Conservation (phyloP, 2,797 vertebrate species). For the Lepidocolaptes lacrymiger region DNA sequence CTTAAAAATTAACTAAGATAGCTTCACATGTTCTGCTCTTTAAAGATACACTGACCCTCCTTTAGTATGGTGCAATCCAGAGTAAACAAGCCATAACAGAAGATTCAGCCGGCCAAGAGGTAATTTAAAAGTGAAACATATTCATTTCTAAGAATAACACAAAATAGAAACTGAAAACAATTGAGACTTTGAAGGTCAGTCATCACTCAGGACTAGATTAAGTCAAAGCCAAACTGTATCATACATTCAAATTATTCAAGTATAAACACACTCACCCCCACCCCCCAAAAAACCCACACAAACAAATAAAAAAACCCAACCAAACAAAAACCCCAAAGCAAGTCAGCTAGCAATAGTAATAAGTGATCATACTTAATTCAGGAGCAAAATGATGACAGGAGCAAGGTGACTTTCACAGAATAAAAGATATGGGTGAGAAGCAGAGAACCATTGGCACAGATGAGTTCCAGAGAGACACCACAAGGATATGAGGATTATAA, state of each 20-base stretch:
- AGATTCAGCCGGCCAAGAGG: background rate
- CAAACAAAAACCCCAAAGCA: background rate
- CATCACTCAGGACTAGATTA: background rate
- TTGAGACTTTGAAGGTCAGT: background rate
- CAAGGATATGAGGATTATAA: background rate
- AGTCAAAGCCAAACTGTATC: background rate
- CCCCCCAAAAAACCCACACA: no score
- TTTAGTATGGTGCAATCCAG: background rate
- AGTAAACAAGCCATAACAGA: background rate
- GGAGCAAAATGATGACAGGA: background rate
- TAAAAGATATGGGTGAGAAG: background rate
- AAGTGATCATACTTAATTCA: background rate
- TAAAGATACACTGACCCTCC: background rate
- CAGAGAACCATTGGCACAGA: background rate
- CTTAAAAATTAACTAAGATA: background rate
- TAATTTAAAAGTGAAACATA: background rate
- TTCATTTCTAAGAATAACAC: background rate
- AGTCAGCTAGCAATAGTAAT: background rate
- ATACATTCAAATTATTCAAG: background rate
- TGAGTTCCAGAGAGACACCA: background rate
- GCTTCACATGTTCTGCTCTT: background rate
- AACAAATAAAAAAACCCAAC: background rate
- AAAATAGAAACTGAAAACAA: background rate
- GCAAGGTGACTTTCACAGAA: background rate
- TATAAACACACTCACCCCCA: no score